A percentile compares a stretch with the other conserved stretches of the same genome.
Conservation (phyloP, 2,113 vertebrate genomes). For the Leptodactylus fuscus region DNA sequence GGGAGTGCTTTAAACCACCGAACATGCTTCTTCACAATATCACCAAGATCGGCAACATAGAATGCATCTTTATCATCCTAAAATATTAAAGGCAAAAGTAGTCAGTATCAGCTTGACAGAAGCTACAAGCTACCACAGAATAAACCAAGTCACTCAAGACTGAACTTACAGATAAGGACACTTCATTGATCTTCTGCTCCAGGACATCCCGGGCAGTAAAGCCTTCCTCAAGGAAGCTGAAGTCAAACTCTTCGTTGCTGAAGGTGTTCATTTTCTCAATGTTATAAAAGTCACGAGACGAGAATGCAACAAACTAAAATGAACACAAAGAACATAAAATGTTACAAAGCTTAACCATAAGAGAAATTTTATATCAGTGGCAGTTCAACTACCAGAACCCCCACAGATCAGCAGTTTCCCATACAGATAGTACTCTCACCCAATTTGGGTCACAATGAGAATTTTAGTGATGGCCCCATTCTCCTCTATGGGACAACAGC, state of each 20-base stretch:
- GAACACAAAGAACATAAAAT: background rate
- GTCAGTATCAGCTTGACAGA: background rate
- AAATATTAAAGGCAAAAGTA: background rate
- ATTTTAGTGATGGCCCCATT: too few species aligned
- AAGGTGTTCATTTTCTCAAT: slow-evolving; percentile 79
- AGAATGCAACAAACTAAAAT: slow-evolving; percentile 70
- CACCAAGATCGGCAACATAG: slow-evolving; percentile 93
- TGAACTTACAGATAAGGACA: slow-evolving; percentile 85
- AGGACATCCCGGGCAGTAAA: slow-evolving; percentile 92
- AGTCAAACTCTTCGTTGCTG: slow-evolving; percentile 79
- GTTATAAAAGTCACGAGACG: slow-evolving; percentile 37
- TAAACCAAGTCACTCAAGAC: too few species aligned
- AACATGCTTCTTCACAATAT: slow-evolving; percentile 91
- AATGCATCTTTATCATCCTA: slow-evolving; percentile 98
- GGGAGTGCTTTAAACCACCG: slow-evolving; percentile 89
- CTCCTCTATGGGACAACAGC: too few species aligned
- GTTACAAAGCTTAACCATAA: too few species aligned
- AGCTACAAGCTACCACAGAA: too few species aligned
- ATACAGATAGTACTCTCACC: too few species aligned
- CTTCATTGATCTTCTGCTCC: slow-evolving; percentile 96
- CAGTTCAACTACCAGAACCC: too few species aligned
- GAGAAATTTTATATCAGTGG: too few species aligned
- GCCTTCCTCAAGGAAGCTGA: slow-evolving; percentile 92
- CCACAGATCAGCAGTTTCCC: too few species aligned
- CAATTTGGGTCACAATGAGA: too few species aligned